Evolutionary conservation across 2,888 invertebrate genomes (phyloP), one percentile per base, ranked within the genome.

Genomic region (Cetonia aurata): DNA sequence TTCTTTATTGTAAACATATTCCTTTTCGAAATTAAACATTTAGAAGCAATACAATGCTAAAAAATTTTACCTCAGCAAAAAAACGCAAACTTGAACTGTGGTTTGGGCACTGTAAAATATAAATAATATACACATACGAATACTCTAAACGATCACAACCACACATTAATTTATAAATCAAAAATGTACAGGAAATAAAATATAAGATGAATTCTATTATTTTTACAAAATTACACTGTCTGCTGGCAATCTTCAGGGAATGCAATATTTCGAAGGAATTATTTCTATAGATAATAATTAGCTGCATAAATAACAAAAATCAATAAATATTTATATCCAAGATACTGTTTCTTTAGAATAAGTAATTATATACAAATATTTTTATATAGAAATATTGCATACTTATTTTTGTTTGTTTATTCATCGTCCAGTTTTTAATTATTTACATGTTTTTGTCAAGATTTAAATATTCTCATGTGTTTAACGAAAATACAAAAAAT

Each of bases 351-450:
- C 72, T 72, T 75, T 75, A 76, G 74, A 79, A 79, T 78, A 77
- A 78, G 79, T 76, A 78, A 76, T 77, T 77, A 78, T 79, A 53
- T 67, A 68, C 62, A 68, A 72, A 62, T 69, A 60, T 69, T 57
- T 74, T 76, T 75, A 75, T 78, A 79, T 76, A 79, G 82, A 82
- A 81, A 82, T 81, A 82, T 82, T 82, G 80, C 82, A 79, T 80
- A 77, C 72, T 69, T 62, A 57, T 57, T 19, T 57, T 25, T 25
- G 6, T 57, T 57, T 57, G 17, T 57, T 57, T 42, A 55, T 33
- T 57, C 50, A 57, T 42, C 59, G 41, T 62, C 41, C 57, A 48
- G 31, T 59, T 68, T 59, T 68, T 67, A 75, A 79, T 46, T 77
- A 79, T 77, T 70, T 78, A 82, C 80, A 82, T 65, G n/a, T 46